These are phyloP conservation scores for Myripristis jacobus DNA, from an alignment of 2,797 vertebrate genomes.

Conservation along the genomic window DNA sequence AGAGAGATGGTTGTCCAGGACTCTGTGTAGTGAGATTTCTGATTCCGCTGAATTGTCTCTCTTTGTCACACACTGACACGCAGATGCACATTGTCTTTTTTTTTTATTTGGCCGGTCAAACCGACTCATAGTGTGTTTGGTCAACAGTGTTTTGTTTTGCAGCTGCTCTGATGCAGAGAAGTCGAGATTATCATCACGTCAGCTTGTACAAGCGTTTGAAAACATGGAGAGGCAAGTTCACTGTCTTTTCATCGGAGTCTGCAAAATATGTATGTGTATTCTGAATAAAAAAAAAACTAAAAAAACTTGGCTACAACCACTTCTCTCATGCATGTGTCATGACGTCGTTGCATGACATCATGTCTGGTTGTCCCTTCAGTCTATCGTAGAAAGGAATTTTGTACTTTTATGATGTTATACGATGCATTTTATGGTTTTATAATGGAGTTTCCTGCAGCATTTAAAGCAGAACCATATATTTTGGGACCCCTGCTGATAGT, in stretches of 20 bases:
- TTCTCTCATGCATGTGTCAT: conserved; percentile 47
- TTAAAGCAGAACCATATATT: conserved; percentile 61
- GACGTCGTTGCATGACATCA: conserved; percentile 64
- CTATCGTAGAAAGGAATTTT: conserved; percentile 51
- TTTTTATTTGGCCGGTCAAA: conserved; percentile 1
- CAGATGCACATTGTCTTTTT: conserved; percentile 15
- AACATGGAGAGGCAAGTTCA: conserved; percentile 25
- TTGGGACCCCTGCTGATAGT: conserved; percentile 53
- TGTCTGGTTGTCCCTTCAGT: conserved; percentile 63
- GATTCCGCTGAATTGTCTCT: not conserved
- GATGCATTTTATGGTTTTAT: conserved; percentile 71
- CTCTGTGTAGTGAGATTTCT: conserved; percentile 6
- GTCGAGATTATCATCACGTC: not conserved
- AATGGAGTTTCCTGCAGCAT: conserved; percentile 60
- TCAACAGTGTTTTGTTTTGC: conserved; percentile 3
- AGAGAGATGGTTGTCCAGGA: conserved; percentile 24
- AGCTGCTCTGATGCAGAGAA: conserved; percentile 2
- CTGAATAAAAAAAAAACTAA: conserved; percentile 34
- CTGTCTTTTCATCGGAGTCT: conserved; percentile 29
- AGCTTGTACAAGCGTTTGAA: conserved; percentile 2
- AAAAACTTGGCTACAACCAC: conserved; percentile 37
- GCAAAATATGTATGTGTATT: conserved; percentile 35
- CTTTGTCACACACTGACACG: not conserved
- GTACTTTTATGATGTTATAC: conserved; percentile 71
- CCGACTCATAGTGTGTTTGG: not conserved